Conservation (phyloP, 2,888 invertebrate genomes). For the Eupithecia subumbrata region DNA sequence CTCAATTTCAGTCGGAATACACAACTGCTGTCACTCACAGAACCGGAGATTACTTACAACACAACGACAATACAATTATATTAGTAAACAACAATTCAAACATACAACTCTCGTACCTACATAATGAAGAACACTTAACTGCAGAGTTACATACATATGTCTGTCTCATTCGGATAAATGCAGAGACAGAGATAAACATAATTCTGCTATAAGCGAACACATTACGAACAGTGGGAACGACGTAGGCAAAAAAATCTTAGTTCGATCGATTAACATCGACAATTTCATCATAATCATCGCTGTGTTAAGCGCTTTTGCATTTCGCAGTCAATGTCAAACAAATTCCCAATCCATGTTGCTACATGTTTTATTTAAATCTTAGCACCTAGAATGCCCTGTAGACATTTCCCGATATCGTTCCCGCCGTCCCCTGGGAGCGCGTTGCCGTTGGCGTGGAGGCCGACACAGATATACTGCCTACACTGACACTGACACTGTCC, state of each 20-base stretch:
- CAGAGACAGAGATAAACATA: slow-evolving; percentile 69
- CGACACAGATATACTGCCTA: slow-evolving; percentile 51
- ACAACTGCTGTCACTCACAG: slow-evolving; percentile 25
- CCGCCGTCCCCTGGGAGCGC: slow-evolving; percentile 43
- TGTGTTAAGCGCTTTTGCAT: background rate
- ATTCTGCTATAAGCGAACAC: slow-evolving; percentile 64
- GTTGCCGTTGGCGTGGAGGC: too few relatives aligned
- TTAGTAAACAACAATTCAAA: slow-evolving; percentile 56
- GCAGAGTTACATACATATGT: slow-evolving; percentile 60
- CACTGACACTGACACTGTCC: slow-evolving; percentile 53
- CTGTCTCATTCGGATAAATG: slow-evolving; percentile 80
- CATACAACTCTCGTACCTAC: slow-evolving; percentile 53
- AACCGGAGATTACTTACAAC: slow-evolving; percentile 43
- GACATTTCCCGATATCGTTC: slow-evolving; percentile 37
- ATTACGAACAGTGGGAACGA: slow-evolving; percentile 46
- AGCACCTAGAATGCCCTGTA: slow-evolving; percentile 36
- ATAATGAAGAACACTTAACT: slow-evolving; percentile 49
- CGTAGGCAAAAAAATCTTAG: slow-evolving; percentile 28
- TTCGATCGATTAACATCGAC: background rate
- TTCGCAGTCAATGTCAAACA: background rate
- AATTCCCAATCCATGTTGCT: background rate
- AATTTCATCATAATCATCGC: background rate
- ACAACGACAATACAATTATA: slow-evolving; percentile 53
- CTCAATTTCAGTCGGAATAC: slow-evolving; percentile 33
- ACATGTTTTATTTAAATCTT: background rate